Base-by-base conservation (phyloP, 2,113 vertebrate genomes). In the Peromyscus maniculatus region DNA sequence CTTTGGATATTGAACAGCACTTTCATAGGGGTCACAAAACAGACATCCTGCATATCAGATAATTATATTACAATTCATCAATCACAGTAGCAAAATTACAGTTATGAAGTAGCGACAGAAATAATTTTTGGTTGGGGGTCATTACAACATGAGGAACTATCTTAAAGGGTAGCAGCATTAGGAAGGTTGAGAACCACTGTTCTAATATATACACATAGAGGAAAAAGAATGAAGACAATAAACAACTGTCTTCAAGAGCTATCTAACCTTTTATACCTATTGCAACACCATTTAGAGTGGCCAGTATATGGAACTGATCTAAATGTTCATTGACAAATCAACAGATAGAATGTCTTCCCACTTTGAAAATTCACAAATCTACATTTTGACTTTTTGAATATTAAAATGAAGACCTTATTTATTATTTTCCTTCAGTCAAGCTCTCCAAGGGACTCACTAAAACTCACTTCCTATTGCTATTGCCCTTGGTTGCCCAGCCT, bases 401-500 rank as follows among this genome's bases (percentile, higher is more conserved):
- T 75, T 43, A 75, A 15, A 80, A 31, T 55, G 31, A 33, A 16
- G 15, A 33, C 46, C 15, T 55, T 16, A 2, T 80, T 80, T 31
- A 28, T 8, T 19, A 17, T 9, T 57, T 57, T 57, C 21, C 33
- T n/a, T 59, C 33, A 59, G 17, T 1, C 21, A n/a, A n/a, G 19
- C 33, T 82, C 1, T 82, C 24, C 75, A 77, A 24, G 39, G 10
- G 22, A 46, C 22, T 13, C 74, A 7, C 22, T 77, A 77, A 75
- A 26, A 77, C 43, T 49, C 28, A 28, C 5, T 49, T 26, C 75
- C 24, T 49, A 15, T 77, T 77, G 43, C 11, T 13, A 49, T 77
- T 46, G 12, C 4, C 10, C 11, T 28, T 46, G 16, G 24, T 15
- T 77, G 13, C 5, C 3, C 10, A 12, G 26, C 0, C 1, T 26